phyloP scores from a whole-genome alignment of 2,797 vertebrate genomes.

The Antennarius maculatus region DNA sequence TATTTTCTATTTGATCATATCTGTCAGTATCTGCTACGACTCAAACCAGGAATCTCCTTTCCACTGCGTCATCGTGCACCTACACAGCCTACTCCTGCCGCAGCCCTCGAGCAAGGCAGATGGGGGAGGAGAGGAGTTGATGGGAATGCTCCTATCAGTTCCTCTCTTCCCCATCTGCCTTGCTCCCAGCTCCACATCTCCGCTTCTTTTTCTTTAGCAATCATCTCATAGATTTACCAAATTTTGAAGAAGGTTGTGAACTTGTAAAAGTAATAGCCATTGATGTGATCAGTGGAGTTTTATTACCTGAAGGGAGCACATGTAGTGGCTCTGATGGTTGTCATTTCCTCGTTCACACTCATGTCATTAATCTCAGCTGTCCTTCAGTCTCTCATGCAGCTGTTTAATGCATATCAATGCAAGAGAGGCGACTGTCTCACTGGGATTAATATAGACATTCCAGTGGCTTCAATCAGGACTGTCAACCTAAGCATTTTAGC shows the following conservation, averaged over 20 bases:
- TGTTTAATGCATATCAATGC: too few species aligned
- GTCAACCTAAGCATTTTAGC: too few species aligned
- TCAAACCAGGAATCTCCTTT: too few species aligned
- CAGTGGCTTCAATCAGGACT: too few species aligned
- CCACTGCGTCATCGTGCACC: conserved; percentile 9
- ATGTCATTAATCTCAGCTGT: background rate
- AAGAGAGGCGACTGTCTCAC: too few species aligned
- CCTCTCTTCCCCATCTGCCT: background rate
- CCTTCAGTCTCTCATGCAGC: background rate
- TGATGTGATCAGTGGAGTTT: background rate
- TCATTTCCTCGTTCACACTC: background rate
- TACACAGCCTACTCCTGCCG: conserved; percentile 34
- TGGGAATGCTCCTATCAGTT: background rate
- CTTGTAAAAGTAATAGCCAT: background rate
- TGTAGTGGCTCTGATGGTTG: conserved; percentile 1
- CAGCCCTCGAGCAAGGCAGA: background rate
- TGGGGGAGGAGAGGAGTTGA: too few species aligned
- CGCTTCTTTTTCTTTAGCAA: background rate
- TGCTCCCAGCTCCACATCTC: background rate
- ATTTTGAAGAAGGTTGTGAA: too few species aligned
- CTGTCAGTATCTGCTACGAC: background rate
- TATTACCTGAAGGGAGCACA: background rate
- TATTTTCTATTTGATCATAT: conserved; percentile 26
- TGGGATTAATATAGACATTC: too few species aligned
- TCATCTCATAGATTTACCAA: background rate